These are phyloP conservation scores for Tachina fera DNA, from an alignment of 2,888 invertebrate species.

Conservation along the genomic window DNA sequence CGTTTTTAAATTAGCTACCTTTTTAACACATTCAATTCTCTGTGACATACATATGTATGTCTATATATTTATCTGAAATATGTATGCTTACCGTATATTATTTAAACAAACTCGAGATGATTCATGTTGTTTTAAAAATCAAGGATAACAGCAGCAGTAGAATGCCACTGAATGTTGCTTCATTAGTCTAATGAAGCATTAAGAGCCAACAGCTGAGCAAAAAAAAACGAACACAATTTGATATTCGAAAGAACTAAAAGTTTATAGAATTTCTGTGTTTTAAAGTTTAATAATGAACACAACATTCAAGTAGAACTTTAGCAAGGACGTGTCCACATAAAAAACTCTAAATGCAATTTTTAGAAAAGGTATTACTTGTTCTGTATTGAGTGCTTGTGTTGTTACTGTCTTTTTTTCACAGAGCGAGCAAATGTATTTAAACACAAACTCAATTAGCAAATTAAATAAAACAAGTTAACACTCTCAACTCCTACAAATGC, in stretches of 20 bases:
- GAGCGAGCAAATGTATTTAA: slow-evolving; percentile 15
- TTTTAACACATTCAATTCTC: too few relatives aligned
- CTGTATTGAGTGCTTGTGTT: background rate
- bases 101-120: too few relatives aligned
- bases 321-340: background rate
- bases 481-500: background rate
- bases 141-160: background rate
- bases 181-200: slow-evolving; percentile 57
- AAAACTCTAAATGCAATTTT: too few relatives aligned
- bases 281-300: background rate
- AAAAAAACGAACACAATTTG: background rate
- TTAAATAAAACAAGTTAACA: slow-evolving; percentile 33
- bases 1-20: too few relatives aligned
- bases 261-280: background rate
- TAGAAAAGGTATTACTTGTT: background rate
- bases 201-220: background rate
- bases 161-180: slow-evolving; percentile 35
- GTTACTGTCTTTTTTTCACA: background rate
- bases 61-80: too few relatives aligned
- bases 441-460: slow-evolving; percentile 55
- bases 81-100: too few relatives aligned
- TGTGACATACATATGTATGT: too few relatives aligned
- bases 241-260: background rate
- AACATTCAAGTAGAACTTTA: background rate
- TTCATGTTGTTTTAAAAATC: too few relatives aligned